Evolutionary conservation across 2,888 invertebrate genomes (phyloP), one percentile per base, ranked within the genome.

Genomic region (Tenthredo mesomela): DNA sequence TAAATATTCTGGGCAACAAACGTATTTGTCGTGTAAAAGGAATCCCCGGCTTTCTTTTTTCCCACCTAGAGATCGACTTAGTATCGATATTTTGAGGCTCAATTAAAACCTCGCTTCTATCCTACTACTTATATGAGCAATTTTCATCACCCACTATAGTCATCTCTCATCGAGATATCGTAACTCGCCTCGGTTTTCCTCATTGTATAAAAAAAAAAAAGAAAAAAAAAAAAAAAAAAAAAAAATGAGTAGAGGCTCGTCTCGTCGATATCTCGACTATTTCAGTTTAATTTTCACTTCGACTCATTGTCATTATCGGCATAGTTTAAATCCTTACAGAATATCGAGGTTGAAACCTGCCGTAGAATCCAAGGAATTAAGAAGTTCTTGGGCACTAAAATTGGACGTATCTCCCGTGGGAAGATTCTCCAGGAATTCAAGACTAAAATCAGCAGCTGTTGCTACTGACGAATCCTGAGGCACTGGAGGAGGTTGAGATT

Each of bases 401-500:
- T 95, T 96, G 91, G 95, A 95, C 86, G 96, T 95, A 93, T 98
- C 97, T 82, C 95, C 95, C 88, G 96, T 94, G 84, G 96, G 96
- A 93, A 98, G 95, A 94, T 96, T 97, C 93, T 98, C 98, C 86
- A 97, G 95, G 94, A 97, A 97, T 94, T 98, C 97, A 89, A 98
- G 95, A 93, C 96, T 96, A 93, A 98, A 97, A 93, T 97, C 97
- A 7, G 94, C 92, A 4, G 92, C 91, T 77, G 91, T 88, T n/a
- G 88, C 88, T 33, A 92, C 92, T 85, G 91, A 91, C 65, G 90
- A 90, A 84, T 93, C 92, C 21, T 87, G 87, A 21, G 88, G 88
- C 77, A 90, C 89, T 37, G 90, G 88, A 21, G 90, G 87, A 70
- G 91, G 89, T 91, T 90, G 91, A 67, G 67, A 88, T 85, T 87